Conservation (phyloP, 2,797 vertebrate genomes). For the Malurus leucopterus region DNA sequence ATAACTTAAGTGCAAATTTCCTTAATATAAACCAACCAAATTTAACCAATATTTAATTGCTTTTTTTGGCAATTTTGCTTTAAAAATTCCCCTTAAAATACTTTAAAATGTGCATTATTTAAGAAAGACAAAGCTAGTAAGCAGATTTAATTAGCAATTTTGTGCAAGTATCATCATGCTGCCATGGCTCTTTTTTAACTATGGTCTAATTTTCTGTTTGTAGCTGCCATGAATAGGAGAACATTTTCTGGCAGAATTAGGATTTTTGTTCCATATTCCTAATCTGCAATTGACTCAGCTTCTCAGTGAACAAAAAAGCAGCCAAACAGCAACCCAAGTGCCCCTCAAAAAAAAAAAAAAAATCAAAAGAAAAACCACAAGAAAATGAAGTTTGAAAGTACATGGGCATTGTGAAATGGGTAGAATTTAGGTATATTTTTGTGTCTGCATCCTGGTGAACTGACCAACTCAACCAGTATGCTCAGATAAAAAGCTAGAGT, state of each 20-base stretch:
- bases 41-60: not conserved
- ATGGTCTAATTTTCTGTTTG: not conserved
- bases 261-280: not conserved
- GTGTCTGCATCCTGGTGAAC: not conserved
- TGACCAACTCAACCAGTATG: not conserved
- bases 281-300: not conserved
- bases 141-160: not conserved
- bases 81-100: not conserved
- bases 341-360: not conserved
- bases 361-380: not conserved
- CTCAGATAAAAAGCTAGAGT: not conserved
- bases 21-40: not conserved
- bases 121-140: not conserved
- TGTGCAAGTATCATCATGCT: not conserved
- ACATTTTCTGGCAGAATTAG: not conserved
- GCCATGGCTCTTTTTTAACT: not conserved
- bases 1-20: not conserved
- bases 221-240: not conserved
- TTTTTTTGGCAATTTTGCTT: not conserved
- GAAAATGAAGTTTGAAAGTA: not conserved
- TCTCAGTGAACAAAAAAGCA: not conserved
- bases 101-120: not conserved
- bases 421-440: not conserved
- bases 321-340: accelerated
- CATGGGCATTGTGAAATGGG: not conserved